Evolutionary conservation across 1,140 invertebrate species (phyloP), one percentile per base, ranked within the genome.

Genomic region (Drosophila micromelanica): DNA sequence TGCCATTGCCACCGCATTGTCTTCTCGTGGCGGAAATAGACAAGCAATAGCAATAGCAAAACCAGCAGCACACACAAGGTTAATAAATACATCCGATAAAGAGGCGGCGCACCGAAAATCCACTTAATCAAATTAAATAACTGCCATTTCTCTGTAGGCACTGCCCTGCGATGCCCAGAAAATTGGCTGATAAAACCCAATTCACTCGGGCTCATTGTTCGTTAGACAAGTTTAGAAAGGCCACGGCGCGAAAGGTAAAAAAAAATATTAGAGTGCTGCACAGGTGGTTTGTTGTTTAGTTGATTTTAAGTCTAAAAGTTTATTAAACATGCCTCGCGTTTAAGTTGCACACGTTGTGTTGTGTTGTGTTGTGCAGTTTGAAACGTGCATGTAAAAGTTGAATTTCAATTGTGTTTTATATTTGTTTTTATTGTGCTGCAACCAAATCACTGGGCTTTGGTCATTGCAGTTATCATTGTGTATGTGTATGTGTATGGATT

Each of bases 151-250:
- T 57, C 7, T 52, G 6, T 35, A 11, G 8, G 38, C 12, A 15
- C 35, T 70, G 68, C 56, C 78, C 48, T 62, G 57, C 48, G 60
- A 43, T 45, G 60, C 64, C 56, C 75, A 77, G 61, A 59, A 80
- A 77, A 74, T 68, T 81, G 77, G 55, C 77, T 35, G 46, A 63
- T 43, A 46, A 63, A 46, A 59, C 48, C 65, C 76, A 80, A 75
- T 79, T 80, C 71, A 61, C 52, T 72, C 0, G 20, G 78, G 38
- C 27, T 65, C 70, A 87, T 86, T 87, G 82, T 87, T 76, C 49
- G 38, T 55, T 51, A 42, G 62, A 32, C 62, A 68, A 56, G 60
- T 87, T 86, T 86, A 87, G 82, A 86, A 86, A 86, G 82, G 82
- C 57, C 48, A 6, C 55, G 32, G 20, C 43, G n/a, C 35, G 52